These are phyloP conservation scores for Macaria liturata DNA, from an alignment of 2,888 invertebrate species.

Conservation along the genomic window DNA sequence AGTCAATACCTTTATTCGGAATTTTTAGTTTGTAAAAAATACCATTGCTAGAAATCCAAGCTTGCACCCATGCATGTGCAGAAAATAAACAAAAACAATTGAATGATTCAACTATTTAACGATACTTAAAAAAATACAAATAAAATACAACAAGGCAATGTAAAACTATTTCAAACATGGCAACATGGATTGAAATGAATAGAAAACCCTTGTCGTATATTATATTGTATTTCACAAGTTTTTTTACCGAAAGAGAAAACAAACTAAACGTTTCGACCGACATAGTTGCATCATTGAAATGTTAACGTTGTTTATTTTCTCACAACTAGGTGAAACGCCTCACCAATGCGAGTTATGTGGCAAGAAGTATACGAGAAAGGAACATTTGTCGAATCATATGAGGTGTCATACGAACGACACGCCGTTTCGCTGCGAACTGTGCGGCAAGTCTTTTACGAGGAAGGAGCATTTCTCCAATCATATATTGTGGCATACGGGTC, in stretches of 20 bases:
- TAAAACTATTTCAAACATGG: too few species aligned
- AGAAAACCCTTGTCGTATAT: too few species aligned
- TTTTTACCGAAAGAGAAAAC: slow-evolving; percentile 36
- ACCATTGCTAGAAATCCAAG: slow-evolving; percentile 59
- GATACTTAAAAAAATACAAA: not conserved
- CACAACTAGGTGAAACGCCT: slow-evolving; percentile 88
- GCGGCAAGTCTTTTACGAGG: slow-evolving; percentile 93
- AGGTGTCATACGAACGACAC: slow-evolving; percentile 94
- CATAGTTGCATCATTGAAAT: slow-evolving; percentile 82
- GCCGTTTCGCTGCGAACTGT: slow-evolving; percentile 93
- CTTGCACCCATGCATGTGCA: slow-evolving; percentile 73
- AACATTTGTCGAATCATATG: slow-evolving; percentile 94
- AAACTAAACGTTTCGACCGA: slow-evolving; percentile 58
- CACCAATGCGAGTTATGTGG: slow-evolving; percentile 94
- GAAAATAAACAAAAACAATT: slow-evolving; percentile 71
- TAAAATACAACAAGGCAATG: too few species aligned
- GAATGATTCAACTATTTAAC: slow-evolving; percentile 79
- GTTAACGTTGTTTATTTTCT: slow-evolving; percentile 55
- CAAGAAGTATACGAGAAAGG: slow-evolving; percentile 94
- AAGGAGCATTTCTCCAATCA: slow-evolving; percentile 96
- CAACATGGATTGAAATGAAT: too few species aligned
- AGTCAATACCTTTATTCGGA: slow-evolving; percentile 41
- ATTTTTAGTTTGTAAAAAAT: slow-evolving; percentile 55
- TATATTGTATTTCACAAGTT: slow-evolving; percentile 12
- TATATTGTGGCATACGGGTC: slow-evolving; percentile 93